These are phyloP conservation scores for Adelosebastes latens DNA, from an alignment of 2,797 vertebrate species.

Conservation along the genomic window DNA sequence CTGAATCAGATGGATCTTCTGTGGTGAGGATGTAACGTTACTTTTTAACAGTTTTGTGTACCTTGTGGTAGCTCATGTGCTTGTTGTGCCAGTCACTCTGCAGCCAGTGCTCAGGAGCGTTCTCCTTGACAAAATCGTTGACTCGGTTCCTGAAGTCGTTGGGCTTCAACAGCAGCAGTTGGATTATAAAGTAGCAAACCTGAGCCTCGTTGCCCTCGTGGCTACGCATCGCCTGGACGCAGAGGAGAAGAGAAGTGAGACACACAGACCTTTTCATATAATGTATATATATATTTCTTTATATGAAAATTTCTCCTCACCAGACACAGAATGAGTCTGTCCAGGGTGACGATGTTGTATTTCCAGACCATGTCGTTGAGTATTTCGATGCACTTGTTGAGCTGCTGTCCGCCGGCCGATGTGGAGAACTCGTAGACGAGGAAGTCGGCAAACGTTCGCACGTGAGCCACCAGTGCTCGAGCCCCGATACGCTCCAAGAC, in stretches of 20 bases:
- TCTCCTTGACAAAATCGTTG: conserved; percentile 98
- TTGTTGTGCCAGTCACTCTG: conserved; percentile 99
- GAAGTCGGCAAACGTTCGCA: conserved; percentile 98
- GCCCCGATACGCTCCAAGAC: conserved; percentile 97
- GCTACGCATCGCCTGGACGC: conserved; percentile 93
- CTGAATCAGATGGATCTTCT: not conserved
- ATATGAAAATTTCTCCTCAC: conserved; percentile 77
- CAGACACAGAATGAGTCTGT: conserved; percentile 95
- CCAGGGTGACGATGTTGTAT: conserved; percentile 98
- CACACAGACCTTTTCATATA: not conserved
- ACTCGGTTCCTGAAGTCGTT: conserved; percentile 98
- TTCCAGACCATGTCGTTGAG: conserved; percentile 99
- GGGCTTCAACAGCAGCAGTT: conserved; percentile 95
- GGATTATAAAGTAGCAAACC: conserved; percentile 99
- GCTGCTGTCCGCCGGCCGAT: conserved; percentile 96
- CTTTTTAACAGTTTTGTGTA: conserved; percentile 55
- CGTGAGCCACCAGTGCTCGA: conserved; percentile 95
- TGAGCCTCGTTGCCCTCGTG: conserved; percentile 99
- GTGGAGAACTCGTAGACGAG: conserved; percentile 98
- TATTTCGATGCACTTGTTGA: conserved; percentile 99
- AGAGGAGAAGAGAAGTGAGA: not conserved
- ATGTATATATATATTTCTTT: not conserved
- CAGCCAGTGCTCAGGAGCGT: conserved; percentile 98
- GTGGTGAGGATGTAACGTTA: not conserved
- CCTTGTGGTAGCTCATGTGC: conserved; percentile 99